Evolutionary conservation across 1,140 invertebrate genomes (phyloP).

Genomic region (Formica selysi): DNA sequence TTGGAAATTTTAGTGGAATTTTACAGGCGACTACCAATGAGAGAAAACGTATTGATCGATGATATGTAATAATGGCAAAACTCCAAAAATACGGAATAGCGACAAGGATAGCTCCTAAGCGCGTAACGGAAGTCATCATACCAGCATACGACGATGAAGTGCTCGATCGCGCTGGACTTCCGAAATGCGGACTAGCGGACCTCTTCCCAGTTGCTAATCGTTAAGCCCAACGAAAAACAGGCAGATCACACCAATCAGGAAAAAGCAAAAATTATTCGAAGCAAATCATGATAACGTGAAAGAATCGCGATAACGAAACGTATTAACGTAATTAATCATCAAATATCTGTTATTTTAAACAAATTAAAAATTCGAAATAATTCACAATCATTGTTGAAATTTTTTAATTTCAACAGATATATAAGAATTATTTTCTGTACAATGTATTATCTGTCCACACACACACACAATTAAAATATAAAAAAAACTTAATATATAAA

Average conservation of each 20-base stretch:
- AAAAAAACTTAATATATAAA: neutral
- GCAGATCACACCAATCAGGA: neutral
- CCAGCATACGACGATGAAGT: constrained; percentile 77
- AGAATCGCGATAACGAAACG: neutral
- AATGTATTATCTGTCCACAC: neutral
- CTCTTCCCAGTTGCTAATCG: constrained; percentile 80
- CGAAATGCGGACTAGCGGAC: constrained; percentile 82
- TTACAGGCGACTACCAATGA: neutral
- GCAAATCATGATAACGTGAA: constrained; percentile 2
- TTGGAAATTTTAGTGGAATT: neutral
- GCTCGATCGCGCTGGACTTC: constrained; percentile 81
- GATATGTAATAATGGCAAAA: constrained; percentile 7
- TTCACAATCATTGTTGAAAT: neutral
- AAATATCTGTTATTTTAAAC: neutral
- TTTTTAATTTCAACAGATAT: neutral
- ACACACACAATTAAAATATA: neutral
- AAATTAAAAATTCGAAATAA: neutral
- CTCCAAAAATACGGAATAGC: neutral
- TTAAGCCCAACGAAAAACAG: constrained; percentile 57
- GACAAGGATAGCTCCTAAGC: constrained; percentile 8
- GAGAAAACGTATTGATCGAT: neutral
- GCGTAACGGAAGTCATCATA: constrained; percentile 77
- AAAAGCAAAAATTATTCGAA: constrained; percentile 3
- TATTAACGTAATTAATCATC: neutral
- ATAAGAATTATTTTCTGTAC: neutral